Conservation (phyloP, 92 coral and sea anemone genomes). For the Epizoanthus scotinus region DNA sequence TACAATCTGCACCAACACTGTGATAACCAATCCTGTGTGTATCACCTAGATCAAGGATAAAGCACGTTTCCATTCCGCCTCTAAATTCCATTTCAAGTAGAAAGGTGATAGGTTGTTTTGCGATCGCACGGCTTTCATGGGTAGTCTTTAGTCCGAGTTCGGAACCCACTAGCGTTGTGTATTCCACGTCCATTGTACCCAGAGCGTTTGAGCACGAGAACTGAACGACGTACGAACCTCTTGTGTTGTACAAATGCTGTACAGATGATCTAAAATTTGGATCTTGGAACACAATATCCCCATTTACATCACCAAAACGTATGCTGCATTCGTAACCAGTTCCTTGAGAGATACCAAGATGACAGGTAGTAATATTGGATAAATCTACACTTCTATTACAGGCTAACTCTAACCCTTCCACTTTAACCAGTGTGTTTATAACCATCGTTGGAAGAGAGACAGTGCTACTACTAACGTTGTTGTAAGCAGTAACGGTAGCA, state of each 20-base stretch:
- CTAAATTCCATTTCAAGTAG: constrained; percentile 12
- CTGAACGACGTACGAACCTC: constrained; percentile 9
- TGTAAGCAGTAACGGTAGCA: constrained; percentile 16
- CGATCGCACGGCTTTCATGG: constrained; percentile 4
- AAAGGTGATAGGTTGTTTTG: constrained; percentile 8
- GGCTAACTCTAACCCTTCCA: neutral
- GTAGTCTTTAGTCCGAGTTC: constrained; percentile 1
- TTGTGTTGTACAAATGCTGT: neutral
- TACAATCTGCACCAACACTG: neutral
- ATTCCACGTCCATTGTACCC: neutral
- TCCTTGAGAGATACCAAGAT: constrained; percentile 10
- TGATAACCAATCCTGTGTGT: constrained; percentile 15
- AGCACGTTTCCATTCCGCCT: constrained; percentile 21
- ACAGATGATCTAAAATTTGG: neutral
- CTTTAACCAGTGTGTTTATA: neutral
- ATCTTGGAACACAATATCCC: neutral
- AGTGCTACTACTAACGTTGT: constrained; percentile 9
- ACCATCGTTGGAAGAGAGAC: neutral
- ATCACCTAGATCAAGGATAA: constrained; percentile 32
- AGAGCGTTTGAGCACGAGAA: neutral
- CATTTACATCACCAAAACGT: constrained; percentile 19
- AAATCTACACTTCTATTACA: constrained; percentile 31
- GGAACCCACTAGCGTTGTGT: constrained; percentile 3
- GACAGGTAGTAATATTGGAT: constrained; percentile 10
- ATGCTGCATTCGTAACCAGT: constrained; percentile 13